A percentile compares a stretch with the other conserved stretches of the same genome.
phyloP scores from a whole-genome alignment of 2,113 vertebrate genomes.

The Atrichornis clamosus region DNA sequence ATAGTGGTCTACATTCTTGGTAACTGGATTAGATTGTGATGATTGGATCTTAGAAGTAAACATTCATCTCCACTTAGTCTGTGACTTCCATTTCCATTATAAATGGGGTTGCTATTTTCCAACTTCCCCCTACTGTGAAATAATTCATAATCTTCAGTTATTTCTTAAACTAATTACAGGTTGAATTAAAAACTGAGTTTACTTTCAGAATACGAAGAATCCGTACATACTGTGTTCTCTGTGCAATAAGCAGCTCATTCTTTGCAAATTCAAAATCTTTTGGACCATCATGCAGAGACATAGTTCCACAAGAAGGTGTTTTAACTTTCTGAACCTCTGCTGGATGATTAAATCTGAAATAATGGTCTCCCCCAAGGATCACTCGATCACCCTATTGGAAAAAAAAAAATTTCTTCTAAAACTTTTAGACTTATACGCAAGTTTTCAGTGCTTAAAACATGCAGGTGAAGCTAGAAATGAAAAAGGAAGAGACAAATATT shows the following conservation, averaged over 20 bases:
- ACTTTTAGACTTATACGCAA: background rate
- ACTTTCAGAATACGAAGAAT: background rate
- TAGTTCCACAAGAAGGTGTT: slow-evolving; percentile 67
- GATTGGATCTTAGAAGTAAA: background rate
- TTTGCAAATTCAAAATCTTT: slow-evolving; percentile 97
- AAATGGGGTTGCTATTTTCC: background rate
- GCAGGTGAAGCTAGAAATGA: background rate
- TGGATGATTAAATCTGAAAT: slow-evolving; percentile 95
- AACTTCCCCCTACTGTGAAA: background rate
- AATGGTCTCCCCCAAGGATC: slow-evolving; percentile 94
- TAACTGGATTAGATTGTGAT: background rate
- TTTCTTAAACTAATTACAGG: background rate
- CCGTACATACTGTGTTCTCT: slow-evolving; percentile 83
- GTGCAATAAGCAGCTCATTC: slow-evolving; percentile 88
- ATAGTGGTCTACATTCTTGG: background rate
- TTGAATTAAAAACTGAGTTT: background rate
- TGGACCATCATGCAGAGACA: slow-evolving; percentile 69
- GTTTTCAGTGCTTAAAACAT: background rate
- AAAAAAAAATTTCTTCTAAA: background rate
- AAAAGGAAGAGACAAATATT: background rate
- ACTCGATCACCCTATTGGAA: slow-evolving; percentile 87
- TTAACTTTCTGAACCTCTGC: slow-evolving; percentile 84
- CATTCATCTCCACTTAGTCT: background rate
- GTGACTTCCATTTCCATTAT: background rate
- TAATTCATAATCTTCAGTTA: background rate